Evolutionary conservation across 2,113 vertebrate genomes (phyloP), one percentile per base, ranked within the genome.

Genomic region (Heteronetta atricapilla): DNA sequence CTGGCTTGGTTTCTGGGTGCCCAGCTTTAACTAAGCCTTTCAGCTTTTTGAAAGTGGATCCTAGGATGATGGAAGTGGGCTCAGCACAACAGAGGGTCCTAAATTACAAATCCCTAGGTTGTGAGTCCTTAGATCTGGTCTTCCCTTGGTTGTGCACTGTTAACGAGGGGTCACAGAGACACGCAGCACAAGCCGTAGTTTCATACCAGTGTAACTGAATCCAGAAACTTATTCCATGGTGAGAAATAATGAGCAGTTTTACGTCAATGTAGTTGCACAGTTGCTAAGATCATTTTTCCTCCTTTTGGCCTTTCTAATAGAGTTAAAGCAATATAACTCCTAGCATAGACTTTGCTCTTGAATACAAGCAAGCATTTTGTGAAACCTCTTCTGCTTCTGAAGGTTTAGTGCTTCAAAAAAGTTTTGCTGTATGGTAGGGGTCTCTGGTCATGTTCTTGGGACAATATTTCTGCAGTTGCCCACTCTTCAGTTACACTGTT

Each of bases 241-340:
- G 13, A 79, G 25, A 29, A 84, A 38, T 44, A 64, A 34, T 8
- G 74, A 72, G 26, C 53, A 44, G 29, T 23, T 12, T 34, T 67
- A 36, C 0, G 0, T 3, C 46, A 20, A 13, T 50, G 29, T 3
- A 9, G 26, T 6, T 55, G 20, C 58, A 29, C 34, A 40, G 23
- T 33, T 70, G 5, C 46, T 66, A n/a, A 84, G 33, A 28, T 53
- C 0, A 18, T 79, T 91, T 90, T 12, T 16, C 8, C 8, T 26
- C 15, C 42, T 63, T 94, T 44, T 53, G 29, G 28, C 40, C 66
- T 4, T 77, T 91, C 26, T 29, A 34, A 23, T 17, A 38, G 13
- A 67, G 60, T 64, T 81, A 63, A 69, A 88, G 36, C 31, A 74
- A 58, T 60, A 4, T 28, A 70, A 56, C 46, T 44, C 12, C 34